phyloP scores from a whole-genome alignment of 1,140 invertebrate genomes.

The Holotrichia oblita region DNA sequence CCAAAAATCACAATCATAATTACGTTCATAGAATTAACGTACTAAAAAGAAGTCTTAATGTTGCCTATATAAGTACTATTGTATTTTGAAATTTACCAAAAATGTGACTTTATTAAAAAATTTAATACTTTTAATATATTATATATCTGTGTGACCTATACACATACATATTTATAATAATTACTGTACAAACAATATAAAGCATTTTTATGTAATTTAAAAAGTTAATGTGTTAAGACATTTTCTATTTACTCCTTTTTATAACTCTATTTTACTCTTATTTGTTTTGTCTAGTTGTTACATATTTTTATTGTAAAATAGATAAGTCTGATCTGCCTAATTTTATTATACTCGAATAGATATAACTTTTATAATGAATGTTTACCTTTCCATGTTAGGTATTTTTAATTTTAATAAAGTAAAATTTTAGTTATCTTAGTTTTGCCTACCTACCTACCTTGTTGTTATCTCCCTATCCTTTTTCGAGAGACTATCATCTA shows the following conservation, averaged over 20 bases:
- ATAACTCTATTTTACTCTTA: background rate
- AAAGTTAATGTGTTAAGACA: background rate
- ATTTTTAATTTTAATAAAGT: no score
- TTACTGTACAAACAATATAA: background rate
- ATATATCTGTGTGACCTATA: background rate
- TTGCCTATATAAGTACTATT: background rate
- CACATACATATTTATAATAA: background rate
- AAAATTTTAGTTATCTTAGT: no score
- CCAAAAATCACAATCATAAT: background rate
- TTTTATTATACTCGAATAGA: no score
- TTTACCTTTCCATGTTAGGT: no score
- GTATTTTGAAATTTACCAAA: background rate
- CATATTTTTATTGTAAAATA: background rate
- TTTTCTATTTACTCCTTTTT: background rate
- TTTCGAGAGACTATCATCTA: no score
- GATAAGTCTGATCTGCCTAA: background rate
- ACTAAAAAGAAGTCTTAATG: no score
- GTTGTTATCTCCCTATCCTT: no score
- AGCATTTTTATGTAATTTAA: slow-evolving; percentile 5
- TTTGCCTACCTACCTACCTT: no score
- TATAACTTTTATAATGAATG: no score
- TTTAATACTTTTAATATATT: background rate
- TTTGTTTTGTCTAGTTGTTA: background rate
- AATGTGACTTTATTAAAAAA: no score
- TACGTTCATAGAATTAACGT: no score